Evolutionary conservation across 2,113 vertebrate species (phyloP).

Genomic region (Numenius arquata): DNA sequence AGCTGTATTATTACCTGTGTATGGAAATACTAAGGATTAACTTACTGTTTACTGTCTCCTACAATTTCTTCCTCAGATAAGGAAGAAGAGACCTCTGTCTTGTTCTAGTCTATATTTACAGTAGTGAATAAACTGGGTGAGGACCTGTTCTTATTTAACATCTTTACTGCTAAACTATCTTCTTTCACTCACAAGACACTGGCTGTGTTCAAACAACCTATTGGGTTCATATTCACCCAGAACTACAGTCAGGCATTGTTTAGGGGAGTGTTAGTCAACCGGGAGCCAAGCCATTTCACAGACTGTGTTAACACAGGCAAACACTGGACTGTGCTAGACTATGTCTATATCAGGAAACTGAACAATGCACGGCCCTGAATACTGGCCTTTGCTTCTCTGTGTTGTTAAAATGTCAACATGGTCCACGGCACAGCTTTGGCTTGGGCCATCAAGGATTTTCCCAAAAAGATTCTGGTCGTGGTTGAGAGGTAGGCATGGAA

Average conservation of each 20-base stretch:
- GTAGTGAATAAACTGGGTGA: neutral
- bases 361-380: neutral
- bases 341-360: neutral
- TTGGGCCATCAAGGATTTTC: neutral
- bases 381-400: neutral
- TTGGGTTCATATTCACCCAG: neutral
- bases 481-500: neutral
- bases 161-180: neutral
- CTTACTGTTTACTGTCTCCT: neutral
- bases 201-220: neutral
- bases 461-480: neutral
- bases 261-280: too few species aligned
- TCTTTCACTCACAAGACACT: neutral
- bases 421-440: neutral
- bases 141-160: neutral
- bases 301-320: neutral
- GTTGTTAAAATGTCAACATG: neutral
- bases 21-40: neutral
- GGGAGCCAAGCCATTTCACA: neutral
- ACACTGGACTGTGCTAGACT: neutral
- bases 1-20: neutral
- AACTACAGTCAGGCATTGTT: neutral
- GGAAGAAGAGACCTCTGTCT: neutral
- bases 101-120: neutral
- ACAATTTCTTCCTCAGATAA: neutral